Conservation (phyloP, 1,140 invertebrate species). For the Forficula auricularia region DNA sequence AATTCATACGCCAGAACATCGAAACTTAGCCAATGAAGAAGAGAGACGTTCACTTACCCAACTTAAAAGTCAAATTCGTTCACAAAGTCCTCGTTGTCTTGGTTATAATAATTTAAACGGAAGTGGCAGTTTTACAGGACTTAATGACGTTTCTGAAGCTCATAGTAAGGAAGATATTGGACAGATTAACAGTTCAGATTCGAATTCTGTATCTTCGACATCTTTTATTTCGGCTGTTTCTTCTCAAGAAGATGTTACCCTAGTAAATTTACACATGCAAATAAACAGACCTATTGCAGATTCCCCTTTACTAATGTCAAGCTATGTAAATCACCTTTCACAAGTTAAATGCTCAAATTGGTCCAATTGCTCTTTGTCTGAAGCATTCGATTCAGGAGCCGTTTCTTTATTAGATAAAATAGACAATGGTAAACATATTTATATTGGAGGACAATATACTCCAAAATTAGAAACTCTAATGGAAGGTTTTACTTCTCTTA, state of each 20-base stretch:
- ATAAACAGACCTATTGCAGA: constrained; percentile 85
- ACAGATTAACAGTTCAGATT: constrained; percentile 29
- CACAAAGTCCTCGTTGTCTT: neutral
- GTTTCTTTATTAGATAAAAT: constrained; percentile 53
- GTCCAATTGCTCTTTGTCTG: constrained; percentile 46
- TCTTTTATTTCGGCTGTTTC: constrained; percentile 85
- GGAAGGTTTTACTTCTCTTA: constrained; percentile 51
- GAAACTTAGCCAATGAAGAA: constrained; percentile 13
- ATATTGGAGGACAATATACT: constrained; percentile 44
- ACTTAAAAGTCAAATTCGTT: neutral
- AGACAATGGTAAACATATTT: constrained; percentile 54
- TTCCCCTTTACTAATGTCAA: constrained; percentile 83
- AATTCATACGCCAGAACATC: constrained; percentile 35
- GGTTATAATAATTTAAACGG: neutral
- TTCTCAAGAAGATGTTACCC: constrained; percentile 80
- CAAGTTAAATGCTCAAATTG: constrained; percentile 57
- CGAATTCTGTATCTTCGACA: constrained; percentile 56
- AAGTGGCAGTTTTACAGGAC: neutral
- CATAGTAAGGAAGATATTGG: neutral
- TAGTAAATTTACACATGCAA: constrained; percentile 89
- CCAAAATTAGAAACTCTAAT: constrained; percentile 44
- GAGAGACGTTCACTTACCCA: constrained; percentile 8
- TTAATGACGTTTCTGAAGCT: constrained; percentile 6
- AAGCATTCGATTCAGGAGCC: constrained; percentile 51
- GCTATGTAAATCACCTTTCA: constrained; percentile 81